Conservation (phyloP, 2,888 invertebrate genomes). For the Ypsolopha scabrella region DNA sequence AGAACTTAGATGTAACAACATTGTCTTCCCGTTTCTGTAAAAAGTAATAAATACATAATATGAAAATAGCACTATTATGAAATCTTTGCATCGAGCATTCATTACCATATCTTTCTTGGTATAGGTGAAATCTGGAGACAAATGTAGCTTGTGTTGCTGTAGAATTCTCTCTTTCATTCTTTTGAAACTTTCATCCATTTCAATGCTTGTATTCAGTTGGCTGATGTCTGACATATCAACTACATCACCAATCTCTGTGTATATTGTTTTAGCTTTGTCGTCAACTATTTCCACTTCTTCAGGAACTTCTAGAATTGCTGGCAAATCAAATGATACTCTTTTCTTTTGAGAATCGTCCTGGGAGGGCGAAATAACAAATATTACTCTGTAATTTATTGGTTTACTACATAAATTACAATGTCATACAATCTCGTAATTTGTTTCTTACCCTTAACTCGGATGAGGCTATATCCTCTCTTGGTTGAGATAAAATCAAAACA, state of each 20-base stretch:
- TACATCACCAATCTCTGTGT: constrained; percentile 11
- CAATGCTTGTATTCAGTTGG: constrained; percentile 19
- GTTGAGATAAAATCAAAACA: too few relatives aligned
- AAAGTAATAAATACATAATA: background rate
- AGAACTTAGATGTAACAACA: constrained; percentile 43
- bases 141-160: constrained; percentile 43
- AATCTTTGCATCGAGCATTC: background rate
- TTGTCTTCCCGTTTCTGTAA: constrained; percentile 29
- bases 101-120: constrained; percentile 26
- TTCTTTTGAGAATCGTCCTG: constrained; percentile 25
- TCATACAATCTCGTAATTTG: too few relatives aligned
- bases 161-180: constrained; percentile 42
- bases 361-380: constrained; percentile 7
- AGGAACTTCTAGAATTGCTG: constrained; percentile 17
- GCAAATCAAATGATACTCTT: constrained; percentile 31
- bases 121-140: constrained; percentile 50
- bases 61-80: background rate
- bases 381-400: too few relatives aligned
- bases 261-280: constrained; percentile 9
- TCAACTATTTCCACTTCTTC: constrained; percentile 11
- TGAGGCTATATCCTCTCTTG: too few relatives aligned
- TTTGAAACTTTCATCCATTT: constrained; percentile 29
- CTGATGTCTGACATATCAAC: constrained; percentile 23
- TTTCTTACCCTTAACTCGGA: too few relatives aligned
- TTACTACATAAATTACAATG: too few relatives aligned